These are phyloP conservation scores for Agrotis ipsilon DNA, from an alignment of 2,888 invertebrate species.

Conservation along the genomic window DNA sequence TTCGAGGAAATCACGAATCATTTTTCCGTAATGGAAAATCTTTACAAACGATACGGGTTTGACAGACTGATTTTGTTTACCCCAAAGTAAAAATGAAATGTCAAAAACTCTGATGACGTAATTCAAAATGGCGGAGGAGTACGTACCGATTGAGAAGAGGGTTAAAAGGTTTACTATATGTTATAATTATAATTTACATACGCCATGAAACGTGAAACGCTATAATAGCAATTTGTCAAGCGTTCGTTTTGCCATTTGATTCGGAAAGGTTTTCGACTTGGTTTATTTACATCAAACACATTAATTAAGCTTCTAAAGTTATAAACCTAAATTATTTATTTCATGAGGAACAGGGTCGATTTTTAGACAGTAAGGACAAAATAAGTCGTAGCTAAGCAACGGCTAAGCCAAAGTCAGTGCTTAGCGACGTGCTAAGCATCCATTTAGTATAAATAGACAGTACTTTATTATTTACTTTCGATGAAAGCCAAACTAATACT, in stretches of 20 bases:
- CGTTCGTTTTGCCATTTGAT: constrained; percentile 7
- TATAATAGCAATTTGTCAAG: constrained; percentile 20
- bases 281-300: background rate
- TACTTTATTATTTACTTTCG: too few relatives aligned
- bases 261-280: background rate
- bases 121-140: constrained; percentile 22
- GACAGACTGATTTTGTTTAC: constrained; percentile 35
- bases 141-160: constrained; percentile 12
- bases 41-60: constrained; percentile 15
- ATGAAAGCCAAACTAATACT: too few relatives aligned
- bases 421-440: too few relatives aligned
- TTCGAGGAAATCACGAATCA: background rate
- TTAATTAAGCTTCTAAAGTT: constrained; percentile 15
- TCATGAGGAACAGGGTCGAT: too few relatives aligned
- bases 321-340: background rate
- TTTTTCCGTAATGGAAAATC: constrained; percentile 13
- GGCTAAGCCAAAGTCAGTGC: too few relatives aligned
- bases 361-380: too few relatives aligned
- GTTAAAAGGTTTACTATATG: background rate
- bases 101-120: constrained; percentile 32
- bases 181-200: background rate
- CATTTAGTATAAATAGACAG: too few relatives aligned
- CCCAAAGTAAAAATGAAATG: constrained; percentile 1
- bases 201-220: background rate
- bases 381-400: too few relatives aligned